These are phyloP conservation scores for Aplysina aerophoba DNA, from an alignment of 37 sponge, comb jelly and placozoan genomes.

Conservation along the genomic window DNA sequence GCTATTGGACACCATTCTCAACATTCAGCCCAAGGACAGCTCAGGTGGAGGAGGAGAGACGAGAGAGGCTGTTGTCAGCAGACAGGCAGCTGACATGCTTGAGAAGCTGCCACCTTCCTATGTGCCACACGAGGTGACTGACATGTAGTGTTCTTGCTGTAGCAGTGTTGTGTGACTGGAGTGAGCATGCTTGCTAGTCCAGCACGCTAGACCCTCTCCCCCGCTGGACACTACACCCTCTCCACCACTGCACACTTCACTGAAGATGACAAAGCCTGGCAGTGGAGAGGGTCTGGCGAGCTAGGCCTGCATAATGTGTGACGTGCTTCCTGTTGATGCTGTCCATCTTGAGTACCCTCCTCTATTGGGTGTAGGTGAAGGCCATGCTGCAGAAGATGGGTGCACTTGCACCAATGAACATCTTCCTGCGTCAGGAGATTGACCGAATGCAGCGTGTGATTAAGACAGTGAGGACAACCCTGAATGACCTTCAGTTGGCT, in stretches of 20 bases:
- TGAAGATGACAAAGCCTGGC: no score
- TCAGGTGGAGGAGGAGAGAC: slow-evolving; percentile 98
- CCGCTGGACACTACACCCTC: no score
- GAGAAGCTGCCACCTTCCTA: slow-evolving; percentile 93
- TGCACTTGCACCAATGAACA: slow-evolving; percentile 97
- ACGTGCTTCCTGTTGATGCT: no score
- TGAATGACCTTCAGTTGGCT: slow-evolving; percentile 95
- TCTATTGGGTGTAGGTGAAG: slow-evolving; percentile 58
- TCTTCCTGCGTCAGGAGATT: slow-evolving; percentile 99
- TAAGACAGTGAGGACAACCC: slow-evolving; percentile 80
- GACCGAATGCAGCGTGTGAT: slow-evolving; percentile 99
- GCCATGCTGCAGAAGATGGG: slow-evolving; percentile 96
- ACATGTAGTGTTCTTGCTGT: no score
- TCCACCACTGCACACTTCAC: no score
- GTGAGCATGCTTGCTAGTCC: no score
- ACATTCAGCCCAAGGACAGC: slow-evolving; percentile 99
- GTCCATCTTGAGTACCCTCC: no score
- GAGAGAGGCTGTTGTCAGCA: slow-evolving; percentile 91
- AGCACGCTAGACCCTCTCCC: no score
- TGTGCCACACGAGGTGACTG: slow-evolving; percentile 89
- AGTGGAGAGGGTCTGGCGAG: no score
- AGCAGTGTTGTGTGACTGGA: no score
- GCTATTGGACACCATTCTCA: slow-evolving; percentile 91
- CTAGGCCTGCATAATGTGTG: no score
- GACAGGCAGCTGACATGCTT: slow-evolving; percentile 96